Base-by-base conservation (phyloP, 2,888 invertebrate species). In the Dasysyrphus tricinctus region DNA sequence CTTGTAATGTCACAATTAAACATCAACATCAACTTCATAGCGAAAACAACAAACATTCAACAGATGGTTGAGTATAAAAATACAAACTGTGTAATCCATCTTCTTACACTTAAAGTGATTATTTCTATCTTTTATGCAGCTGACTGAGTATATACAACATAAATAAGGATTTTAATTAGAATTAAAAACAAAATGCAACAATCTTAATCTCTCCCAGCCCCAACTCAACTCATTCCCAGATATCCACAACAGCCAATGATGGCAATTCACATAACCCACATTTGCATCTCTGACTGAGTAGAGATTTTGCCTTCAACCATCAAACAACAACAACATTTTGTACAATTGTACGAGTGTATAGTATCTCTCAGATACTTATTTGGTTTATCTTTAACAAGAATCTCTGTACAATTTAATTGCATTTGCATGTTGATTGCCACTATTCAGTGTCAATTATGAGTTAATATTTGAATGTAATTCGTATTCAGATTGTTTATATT, bases 341-440 rank as follows among this genome's bases (percentile, higher is more conserved):
- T 54, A 29, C 3, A 14, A 9, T 5, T n/a, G 6, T 34, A 34
- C 5, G 8, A n/a, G n/a, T n/a, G 54, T 11, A 24, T 51, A 19
- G 9, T 16, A 51, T 54, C 54, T 54, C 7, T 54, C 29, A 57
- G 34, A 47, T 47, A 65, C 65, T 65, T 65, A 65, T 65, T 65
- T 47, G 65, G 65, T 47, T 47, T 65, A 65, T 65, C 65, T 49
- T 34, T 47, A 44, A 59, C 34, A 56, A 37, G 74, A 75, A 86
- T 86, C 82, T 86, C 47, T 37, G 47, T 73, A 39, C 39, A 69
- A 67, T 82, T 75, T 86, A 82, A 86, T 86, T 82, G 86, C 82
- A 79, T 82, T 86, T 75, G 63, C 72, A 75, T 86, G 86, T 86
- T 65, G 67, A 82, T 86, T 86, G 82, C 72, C 86, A 82, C 82